A percentile compares a stretch with the other conserved stretches of the same genome.
These are phyloP conservation scores for Epirrita christyi DNA, from an alignment of 2,888 invertebrate species.

Conservation along the genomic window DNA sequence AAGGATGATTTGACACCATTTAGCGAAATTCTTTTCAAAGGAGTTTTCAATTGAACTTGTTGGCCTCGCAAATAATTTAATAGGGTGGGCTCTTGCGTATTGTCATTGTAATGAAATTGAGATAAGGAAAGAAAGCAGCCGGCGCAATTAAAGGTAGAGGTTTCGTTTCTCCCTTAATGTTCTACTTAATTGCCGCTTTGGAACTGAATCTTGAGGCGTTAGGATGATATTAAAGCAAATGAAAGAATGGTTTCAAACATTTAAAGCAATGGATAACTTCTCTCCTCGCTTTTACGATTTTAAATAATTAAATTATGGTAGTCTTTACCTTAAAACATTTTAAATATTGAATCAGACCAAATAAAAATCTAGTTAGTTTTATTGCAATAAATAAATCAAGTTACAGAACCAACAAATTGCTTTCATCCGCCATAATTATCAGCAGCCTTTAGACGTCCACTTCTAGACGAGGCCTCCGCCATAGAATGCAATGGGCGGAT, in stretches of 20 bases:
- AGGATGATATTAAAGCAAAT: constrained; percentile 45
- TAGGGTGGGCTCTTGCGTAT: constrained; percentile 65
- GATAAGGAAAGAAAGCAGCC: constrained; percentile 75
- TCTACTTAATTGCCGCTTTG: constrained; percentile 62
- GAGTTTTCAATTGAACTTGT: constrained; percentile 42
- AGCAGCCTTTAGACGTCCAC: too few species aligned
- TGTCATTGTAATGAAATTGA: constrained; percentile 76
- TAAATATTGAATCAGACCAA: too few species aligned
- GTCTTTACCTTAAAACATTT: too few species aligned
- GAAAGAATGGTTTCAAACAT: neutral
- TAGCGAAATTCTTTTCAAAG: constrained; percentile 50
- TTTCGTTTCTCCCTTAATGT: constrained; percentile 63
- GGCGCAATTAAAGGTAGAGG: constrained; percentile 71
- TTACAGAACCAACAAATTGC: too few species aligned
- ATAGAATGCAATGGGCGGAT: too few species aligned
- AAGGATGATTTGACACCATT: constrained; percentile 67
- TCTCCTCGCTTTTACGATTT: too few species aligned
- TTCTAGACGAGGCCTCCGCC: too few species aligned
- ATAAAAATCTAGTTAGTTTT: too few species aligned
- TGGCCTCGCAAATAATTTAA: constrained; percentile 33
- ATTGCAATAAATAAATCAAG: too few species aligned
- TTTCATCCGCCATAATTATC: too few species aligned
- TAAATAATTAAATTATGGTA: too few species aligned
- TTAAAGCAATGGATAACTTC: neutral
- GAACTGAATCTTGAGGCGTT: constrained; percentile 48